Evolutionary conservation across 2,113 vertebrate species (phyloP).

Genomic region (Diphyllodes magnificus): DNA sequence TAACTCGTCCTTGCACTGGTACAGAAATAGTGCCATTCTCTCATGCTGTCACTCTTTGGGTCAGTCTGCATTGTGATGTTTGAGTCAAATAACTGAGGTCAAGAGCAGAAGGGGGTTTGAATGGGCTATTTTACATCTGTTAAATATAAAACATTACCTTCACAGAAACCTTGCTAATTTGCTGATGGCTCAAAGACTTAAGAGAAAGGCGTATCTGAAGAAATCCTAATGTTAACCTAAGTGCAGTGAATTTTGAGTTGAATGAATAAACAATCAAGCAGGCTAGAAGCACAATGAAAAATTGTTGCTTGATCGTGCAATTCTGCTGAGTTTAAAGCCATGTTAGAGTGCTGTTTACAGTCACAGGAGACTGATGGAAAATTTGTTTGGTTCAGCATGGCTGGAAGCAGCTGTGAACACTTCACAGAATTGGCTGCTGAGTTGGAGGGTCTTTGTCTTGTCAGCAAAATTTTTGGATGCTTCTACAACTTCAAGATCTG

Average conservation of each 20-base stretch:
- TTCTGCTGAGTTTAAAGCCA: background rate
- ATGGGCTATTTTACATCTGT: background rate
- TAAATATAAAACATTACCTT: background rate
- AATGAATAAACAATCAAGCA: background rate
- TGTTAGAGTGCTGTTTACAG: background rate
- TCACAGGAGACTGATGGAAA: background rate
- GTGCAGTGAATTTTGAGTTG: background rate
- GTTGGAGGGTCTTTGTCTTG: background rate
- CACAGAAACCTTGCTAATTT: background rate
- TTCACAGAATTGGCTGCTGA: slow-evolving; percentile 13
- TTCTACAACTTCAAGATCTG: background rate
- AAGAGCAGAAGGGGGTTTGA: background rate
- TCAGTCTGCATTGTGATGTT: background rate
- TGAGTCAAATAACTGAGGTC: background rate
- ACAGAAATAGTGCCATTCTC: background rate
- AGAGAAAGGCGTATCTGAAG: background rate
- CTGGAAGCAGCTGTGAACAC: slow-evolving; percentile 43
- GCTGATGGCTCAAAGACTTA: background rate
- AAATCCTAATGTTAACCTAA: background rate
- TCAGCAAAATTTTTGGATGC: background rate
- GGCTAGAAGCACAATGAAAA: background rate
- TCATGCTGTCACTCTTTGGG: background rate
- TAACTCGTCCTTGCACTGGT: background rate
- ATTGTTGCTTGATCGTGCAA: background rate
- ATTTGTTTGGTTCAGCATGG: slow-evolving; percentile 8